Percentiles rank a stretch among this genome's conserved stretches.
Conservation (phyloP, 2,888 invertebrate species). For the Athrips mouffetella region DNA sequence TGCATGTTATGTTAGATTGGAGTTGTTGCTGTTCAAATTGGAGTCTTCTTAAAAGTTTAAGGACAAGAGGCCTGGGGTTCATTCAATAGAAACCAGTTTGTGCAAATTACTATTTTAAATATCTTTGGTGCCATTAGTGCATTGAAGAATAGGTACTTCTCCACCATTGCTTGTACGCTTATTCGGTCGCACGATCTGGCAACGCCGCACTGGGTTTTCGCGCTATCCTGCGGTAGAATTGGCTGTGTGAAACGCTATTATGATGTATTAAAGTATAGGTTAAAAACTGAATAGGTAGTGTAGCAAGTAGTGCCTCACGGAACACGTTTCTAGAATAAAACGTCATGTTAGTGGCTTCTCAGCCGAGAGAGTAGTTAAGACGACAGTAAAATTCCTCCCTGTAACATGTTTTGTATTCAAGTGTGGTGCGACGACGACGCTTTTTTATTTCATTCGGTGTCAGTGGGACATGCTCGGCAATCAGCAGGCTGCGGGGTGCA, state of each 20-base stretch:
- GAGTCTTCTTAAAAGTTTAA: constrained; percentile 48
- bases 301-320: not conserved
- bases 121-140: constrained; percentile 37
- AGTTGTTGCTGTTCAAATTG: no score
- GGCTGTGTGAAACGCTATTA: constrained; percentile 53
- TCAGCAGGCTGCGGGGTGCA: constrained; percentile 44
- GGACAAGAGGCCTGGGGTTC: constrained; percentile 67
- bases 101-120: constrained; percentile 36
- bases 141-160: constrained; percentile 57
- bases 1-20: no score
- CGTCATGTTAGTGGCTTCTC: no score
- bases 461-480: constrained; percentile 63
- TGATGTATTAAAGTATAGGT: constrained; percentile 26
- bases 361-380: no score
- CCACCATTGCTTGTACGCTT: constrained; percentile 65
- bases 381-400: not conserved
- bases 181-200: constrained; percentile 70
- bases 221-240: constrained; percentile 55
- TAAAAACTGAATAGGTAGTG: constrained; percentile 38
- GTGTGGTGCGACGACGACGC: constrained; percentile 39
- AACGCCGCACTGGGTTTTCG: constrained; percentile 67
- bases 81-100: constrained; percentile 33
- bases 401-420: constrained; percentile 42
- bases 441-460: constrained; percentile 66
- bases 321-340: not conserved